Base-by-base conservation (phyloP, 92 coral and sea anemone species). In the Actinernus sp. region DNA sequence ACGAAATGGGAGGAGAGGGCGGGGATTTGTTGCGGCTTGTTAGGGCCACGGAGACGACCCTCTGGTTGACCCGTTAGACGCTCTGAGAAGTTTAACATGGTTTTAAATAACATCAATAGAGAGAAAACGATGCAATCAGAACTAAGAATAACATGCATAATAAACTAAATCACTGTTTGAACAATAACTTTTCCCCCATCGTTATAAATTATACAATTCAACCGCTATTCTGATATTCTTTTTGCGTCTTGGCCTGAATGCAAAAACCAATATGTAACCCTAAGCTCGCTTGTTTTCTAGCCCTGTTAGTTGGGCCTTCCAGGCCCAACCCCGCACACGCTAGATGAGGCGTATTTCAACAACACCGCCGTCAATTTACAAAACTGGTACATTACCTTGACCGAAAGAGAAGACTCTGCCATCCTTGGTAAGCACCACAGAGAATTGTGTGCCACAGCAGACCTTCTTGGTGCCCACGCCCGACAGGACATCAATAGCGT, bases 51-150 rank as follows among this genome's bases (percentile, higher is more conserved):
- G 9, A 63, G 79, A 28, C 96, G 96, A 28, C 91, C 96, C 60
- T 89, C 96, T 1, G 96, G 96, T 18, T 78, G 96, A 21, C 96
- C 96, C n/a, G 86, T 89, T 58, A 89, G 55, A 29, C 96, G 91
- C 60, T 89, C 96, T 89, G 58, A 21, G 12, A 43, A 26, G 50
- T 51, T 10, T 57, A 39, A 54, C n/a, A 25, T 4, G 23, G 31
- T n/a, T n/a, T 23, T 10, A 17, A 30, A 50, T 24, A 13, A 2
- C 30, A 2, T 21, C 2, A 36, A 16, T 21, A 49, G 26, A 49
- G 55, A 49, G 26, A 44, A 10, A 38, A 11, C 12, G 12, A 11
- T 38, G 44, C 44, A 38, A 10, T 38, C 44, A 38, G 11, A 38
- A 11, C n/a, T n/a, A n/a, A n/a, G n/a, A n/a, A n/a, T n/a, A n/a